Conservation (phyloP, 1,140 invertebrate species). For the Vanessa tameamea region DNA sequence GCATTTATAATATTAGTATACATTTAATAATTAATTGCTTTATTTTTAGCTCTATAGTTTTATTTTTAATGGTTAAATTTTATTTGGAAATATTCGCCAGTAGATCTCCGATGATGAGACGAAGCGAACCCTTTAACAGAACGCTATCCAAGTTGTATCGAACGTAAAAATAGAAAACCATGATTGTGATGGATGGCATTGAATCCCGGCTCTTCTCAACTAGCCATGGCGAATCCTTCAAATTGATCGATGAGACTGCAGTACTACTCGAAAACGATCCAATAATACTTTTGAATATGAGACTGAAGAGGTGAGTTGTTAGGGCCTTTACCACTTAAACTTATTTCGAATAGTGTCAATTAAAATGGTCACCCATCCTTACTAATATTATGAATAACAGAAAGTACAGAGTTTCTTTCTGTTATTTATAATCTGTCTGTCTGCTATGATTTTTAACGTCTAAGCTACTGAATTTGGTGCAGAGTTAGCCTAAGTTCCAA, state of each 20-base stretch:
- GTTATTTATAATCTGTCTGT: too few relatives aligned
- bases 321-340: background rate
- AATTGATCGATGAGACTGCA: slow-evolving; percentile 31
- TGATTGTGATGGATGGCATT: slow-evolving; percentile 28
- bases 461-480: too few relatives aligned
- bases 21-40: too few relatives aligned
- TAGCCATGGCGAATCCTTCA: slow-evolving; percentile 25
- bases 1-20: too few relatives aligned
- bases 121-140: slow-evolving; percentile 1
- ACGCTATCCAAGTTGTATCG: slow-evolving; percentile 7
- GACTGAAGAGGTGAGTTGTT: slow-evolving; percentile 2
- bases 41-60: too few relatives aligned
- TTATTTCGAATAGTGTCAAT: too few relatives aligned
- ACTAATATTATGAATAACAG: too few relatives aligned
- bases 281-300: slow-evolving; percentile 7
- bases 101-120: background rate
- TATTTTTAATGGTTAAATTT: too few relatives aligned
- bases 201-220: slow-evolving; percentile 30
- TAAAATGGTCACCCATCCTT: too few relatives aligned
- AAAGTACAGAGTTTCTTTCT: too few relatives aligned
- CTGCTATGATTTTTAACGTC: too few relatives aligned
- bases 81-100: background rate
- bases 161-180: slow-evolving; percentile 16
- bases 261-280: background rate
- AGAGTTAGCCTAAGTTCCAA: too few relatives aligned